Conservation (phyloP, 2,888 invertebrate genomes). For the Dasypogon diadema region DNA sequence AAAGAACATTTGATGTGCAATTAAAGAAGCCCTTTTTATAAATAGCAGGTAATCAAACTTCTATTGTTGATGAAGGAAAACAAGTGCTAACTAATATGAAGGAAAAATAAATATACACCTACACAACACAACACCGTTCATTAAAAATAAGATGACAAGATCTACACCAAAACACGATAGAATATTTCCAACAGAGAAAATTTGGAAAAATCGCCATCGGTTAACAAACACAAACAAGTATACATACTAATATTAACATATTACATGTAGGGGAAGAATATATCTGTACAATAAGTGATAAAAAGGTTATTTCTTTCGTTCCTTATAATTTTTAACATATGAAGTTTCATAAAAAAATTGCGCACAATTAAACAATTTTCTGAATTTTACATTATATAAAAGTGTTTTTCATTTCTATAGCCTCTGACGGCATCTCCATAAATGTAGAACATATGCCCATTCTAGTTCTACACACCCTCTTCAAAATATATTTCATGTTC, state of each 20-base stretch:
- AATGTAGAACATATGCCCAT: too few species aligned
- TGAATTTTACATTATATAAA: conserved; percentile 14
- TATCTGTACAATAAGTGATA: conserved; percentile 57
- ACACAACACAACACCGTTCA: conserved; percentile 33
- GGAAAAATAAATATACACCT: conserved; percentile 9
- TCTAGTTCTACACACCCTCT: too few species aligned
- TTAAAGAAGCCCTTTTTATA: conserved; percentile 12
- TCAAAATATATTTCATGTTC: too few species aligned
- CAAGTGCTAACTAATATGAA: background rate
- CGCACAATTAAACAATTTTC: conserved; percentile 39
- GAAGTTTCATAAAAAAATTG: conserved; percentile 23
- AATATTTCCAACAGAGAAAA: background rate
- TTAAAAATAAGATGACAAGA: conserved; percentile 5
- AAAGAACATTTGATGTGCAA: conserved; percentile 19
- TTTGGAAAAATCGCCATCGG: background rate
- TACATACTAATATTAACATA: conserved; percentile 49
- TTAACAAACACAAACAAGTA: conserved; percentile 34
- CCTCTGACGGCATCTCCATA: too few species aligned
- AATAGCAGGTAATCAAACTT: conserved; percentile 35
- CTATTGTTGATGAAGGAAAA: conserved; percentile 20
- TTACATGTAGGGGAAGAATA: conserved; percentile 50
- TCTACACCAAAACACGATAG: background rate
- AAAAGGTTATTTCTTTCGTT: conserved; percentile 49
- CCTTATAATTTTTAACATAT: conserved; percentile 29
- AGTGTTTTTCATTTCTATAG: too few species aligned